These are phyloP conservation scores for Apogon hyalosoma DNA, from an alignment of 2,797 vertebrate genomes.

Conservation along the genomic window DNA sequence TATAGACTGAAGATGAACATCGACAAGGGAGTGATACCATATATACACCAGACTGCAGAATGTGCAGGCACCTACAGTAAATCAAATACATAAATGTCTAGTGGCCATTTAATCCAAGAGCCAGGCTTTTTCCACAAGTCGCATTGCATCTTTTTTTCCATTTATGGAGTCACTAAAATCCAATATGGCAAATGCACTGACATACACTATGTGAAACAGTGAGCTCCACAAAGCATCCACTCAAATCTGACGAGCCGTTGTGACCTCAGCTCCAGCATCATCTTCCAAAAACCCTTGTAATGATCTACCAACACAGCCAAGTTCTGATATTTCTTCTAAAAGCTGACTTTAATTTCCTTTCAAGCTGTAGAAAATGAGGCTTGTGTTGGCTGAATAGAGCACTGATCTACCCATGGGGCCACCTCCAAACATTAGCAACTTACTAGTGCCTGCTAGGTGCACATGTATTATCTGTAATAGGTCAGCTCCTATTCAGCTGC, in stretches of 20 bases:
- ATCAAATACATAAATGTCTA: constrained; percentile 34
- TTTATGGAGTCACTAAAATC: constrained; percentile 25
- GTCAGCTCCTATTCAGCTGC: constrained; percentile 64
- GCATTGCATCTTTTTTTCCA: constrained; percentile 33
- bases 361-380: constrained; percentile 44
- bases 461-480: constrained; percentile 45
- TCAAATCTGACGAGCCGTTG: constrained; percentile 25
- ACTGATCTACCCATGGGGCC: constrained; percentile 15
- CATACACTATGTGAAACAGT: constrained; percentile 20
- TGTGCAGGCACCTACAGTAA: constrained; percentile 16
- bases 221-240: constrained; percentile 16
- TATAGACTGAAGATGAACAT: constrained; percentile 20
- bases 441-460: constrained; percentile 34
- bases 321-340: constrained; percentile 30
- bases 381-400: constrained; percentile 38
- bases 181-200: constrained; percentile 43
- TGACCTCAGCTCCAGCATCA: constrained; percentile 35
- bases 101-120: constrained; percentile 20
- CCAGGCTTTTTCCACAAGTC: constrained; percentile 42
- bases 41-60: constrained; percentile 16
- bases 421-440: constrained; percentile 51
- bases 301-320: constrained; percentile 27
- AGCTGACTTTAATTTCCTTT: constrained; percentile 53
- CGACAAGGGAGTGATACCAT: constrained; percentile 6
- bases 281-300: constrained; percentile 40